phyloP scores from a whole-genome alignment of 2,888 invertebrate genomes.

The Byasa hedistus region DNA sequence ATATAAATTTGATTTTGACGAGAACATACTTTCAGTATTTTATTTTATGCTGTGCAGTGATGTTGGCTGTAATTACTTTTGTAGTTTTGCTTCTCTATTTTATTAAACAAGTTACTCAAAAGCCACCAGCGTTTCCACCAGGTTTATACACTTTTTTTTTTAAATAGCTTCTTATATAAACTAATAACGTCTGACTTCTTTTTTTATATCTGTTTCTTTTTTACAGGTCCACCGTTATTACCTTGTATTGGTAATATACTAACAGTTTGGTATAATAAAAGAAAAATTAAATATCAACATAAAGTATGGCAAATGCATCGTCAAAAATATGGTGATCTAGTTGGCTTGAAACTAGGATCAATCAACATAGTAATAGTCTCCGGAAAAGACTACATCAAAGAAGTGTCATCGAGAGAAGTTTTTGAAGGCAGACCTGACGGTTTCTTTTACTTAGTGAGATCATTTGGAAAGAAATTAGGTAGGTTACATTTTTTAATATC shows the following conservation, averaged over 20 bases:
- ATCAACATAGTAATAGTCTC: constrained; percentile 82
- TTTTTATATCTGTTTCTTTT: constrained; percentile 10
- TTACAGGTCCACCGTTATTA: constrained; percentile 58
- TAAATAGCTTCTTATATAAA: not conserved
- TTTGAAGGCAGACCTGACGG: constrained; percentile 87
- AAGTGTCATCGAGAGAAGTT: constrained; percentile 81
- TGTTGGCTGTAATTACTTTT: constrained; percentile 39
- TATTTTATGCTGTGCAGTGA: constrained; percentile 29
- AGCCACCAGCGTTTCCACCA: constrained; percentile 42
- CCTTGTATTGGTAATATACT: constrained; percentile 66
- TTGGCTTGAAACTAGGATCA: constrained; percentile 83
- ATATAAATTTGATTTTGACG: constrained; percentile 20
- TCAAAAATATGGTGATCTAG: constrained; percentile 81
- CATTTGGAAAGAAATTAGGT: constrained; percentile 85
- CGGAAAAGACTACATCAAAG: constrained; percentile 81
- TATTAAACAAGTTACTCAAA: constrained; percentile 33
- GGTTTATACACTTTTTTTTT: constrained; percentile 34
- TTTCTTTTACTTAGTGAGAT: constrained; percentile 84
- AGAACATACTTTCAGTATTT: constrained; percentile 23
- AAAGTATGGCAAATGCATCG: constrained; percentile 81
- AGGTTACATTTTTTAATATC: constrained; percentile 38
- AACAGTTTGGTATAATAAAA: constrained; percentile 54
- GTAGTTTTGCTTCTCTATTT: constrained; percentile 35
- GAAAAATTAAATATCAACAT: constrained; percentile 68
- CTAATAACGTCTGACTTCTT: not conserved